phyloP scores from a whole-genome alignment of 2,113 vertebrate species.

The Rattus rattus region DNA sequence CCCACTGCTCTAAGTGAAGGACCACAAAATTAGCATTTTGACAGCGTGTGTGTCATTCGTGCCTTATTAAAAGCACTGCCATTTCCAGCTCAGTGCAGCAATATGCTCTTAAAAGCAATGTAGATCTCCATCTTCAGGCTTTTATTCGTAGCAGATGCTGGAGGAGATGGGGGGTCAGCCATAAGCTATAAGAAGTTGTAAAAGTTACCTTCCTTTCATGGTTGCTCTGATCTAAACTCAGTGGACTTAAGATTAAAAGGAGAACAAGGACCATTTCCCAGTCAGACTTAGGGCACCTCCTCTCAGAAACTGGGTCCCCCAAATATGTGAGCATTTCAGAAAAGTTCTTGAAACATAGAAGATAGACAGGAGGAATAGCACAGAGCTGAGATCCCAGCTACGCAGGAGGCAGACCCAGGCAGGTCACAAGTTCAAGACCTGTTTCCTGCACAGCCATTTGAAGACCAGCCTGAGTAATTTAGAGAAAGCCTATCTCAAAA shows the following conservation, averaged over 20 bases:
- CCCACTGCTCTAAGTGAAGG: not conserved
- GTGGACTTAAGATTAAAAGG: not conserved
- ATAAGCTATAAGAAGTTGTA: not conserved
- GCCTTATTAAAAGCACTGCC: not conserved
- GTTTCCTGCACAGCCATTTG: not conserved
- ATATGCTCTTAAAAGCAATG: not conserved
- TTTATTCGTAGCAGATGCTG: not conserved
- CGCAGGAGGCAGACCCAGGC: not conserved
- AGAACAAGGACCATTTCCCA: not conserved
- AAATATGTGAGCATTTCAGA: not conserved
- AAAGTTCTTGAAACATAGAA: not conserved
- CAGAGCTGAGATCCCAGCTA: not conserved
- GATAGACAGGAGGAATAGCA: not conserved
- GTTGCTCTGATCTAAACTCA: not conserved
- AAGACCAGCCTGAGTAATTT: not conserved
- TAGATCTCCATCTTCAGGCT: not conserved
- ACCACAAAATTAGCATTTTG: not conserved
- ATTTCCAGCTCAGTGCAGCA: not conserved
- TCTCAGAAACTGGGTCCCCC: not conserved
- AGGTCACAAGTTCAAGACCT: not conserved
- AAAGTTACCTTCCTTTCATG: not conserved
- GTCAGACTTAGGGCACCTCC: not conserved
- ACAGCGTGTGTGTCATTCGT: not conserved
- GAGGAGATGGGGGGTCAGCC: not conserved
- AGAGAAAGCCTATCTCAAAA: not conserved